Percentiles rank a stretch among this genome's conserved stretches.
Conservation (phyloP, 2,797 vertebrate genomes). For the Aphelocoma californica region DNA sequence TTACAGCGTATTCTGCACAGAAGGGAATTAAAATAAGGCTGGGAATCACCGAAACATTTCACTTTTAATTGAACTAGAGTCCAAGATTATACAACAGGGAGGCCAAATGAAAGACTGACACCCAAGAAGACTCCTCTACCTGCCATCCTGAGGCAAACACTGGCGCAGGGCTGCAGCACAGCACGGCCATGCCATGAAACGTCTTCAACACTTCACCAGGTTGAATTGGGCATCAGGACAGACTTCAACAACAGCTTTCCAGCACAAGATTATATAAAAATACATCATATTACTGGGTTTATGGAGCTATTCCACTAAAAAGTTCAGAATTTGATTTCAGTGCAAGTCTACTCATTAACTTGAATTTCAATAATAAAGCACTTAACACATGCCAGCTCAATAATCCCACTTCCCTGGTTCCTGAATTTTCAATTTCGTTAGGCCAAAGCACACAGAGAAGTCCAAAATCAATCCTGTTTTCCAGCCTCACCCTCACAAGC, state of each 20-base stretch:
- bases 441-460: not conserved
- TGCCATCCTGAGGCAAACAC: not conserved
- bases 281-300: too few relatives aligned
- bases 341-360: not conserved
- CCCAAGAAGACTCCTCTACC: not conserved
- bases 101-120: not conserved
- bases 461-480: not conserved
- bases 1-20: not conserved
- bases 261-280: not conserved
- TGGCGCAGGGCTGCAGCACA: fast-evolving
- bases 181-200: fast-evolving
- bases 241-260: not conserved
- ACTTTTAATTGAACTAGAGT: constrained; percentile 13
- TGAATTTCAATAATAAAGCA: not conserved
- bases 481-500: not conserved
- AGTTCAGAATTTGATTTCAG: not conserved
- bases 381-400: not conserved
- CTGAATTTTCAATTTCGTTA: not conserved
- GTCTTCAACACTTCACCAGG: not conserved
- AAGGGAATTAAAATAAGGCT: not conserved
- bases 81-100: not conserved
- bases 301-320: not conserved
- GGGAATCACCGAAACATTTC: not conserved
- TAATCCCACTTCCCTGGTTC: not conserved
- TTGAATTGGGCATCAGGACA: not conserved